Base-by-base conservation (phyloP, 2,888 invertebrate species). In the Chironomus tentans region DNA sequence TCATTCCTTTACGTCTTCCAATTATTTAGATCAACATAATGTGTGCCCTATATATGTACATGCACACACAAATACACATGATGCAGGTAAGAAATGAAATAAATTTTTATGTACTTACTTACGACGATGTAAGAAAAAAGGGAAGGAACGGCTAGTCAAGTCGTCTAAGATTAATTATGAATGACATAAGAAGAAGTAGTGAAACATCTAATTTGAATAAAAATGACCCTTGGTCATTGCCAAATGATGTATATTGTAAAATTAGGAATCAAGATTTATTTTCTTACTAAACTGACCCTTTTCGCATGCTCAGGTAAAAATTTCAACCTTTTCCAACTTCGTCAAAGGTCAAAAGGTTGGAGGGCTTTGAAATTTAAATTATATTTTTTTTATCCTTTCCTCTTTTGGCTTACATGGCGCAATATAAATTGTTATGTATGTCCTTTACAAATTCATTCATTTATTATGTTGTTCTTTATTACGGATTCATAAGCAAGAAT, bases 171-270 rank as follows among this genome's bases (percentile, higher is more conserved):
- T 70, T 70, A 70, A 70, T 70, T 70, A 56, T 70, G 56, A 70
- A 50, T n/a, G 48, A 21, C n/a, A 56, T 50, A 56, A 56, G 46
- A 70, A 50, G 18, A 56, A 15, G 18, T 15, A 56, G 56, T 12
- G 18, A 65, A 65, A 65, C 24, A 65, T 65, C 61, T 62, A 72
- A 62, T 72, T 72, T 61, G 72, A 72, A 72, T 72, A 72, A 70
- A 72, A 72, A 28, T 72, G 72, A 72, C 72, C 72, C 72, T 72
- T 72, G 72, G 72, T 72, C 72, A 72, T 71, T 50, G 71, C 56
- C 50, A 50, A 24, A 50, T 56, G 28, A 24, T 65, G 50, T n/a
- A 50, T 46, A 70, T 69, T 70, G 38, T 70, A 28, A 71, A 71
- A 71, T 50, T 50, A 71, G 71, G 50, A 22, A 18, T 28, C 50